These are phyloP conservation scores for Drosophila pseudotalamancana DNA, from an alignment of 2,888 invertebrate genomes.

Conservation along the genomic window DNA sequence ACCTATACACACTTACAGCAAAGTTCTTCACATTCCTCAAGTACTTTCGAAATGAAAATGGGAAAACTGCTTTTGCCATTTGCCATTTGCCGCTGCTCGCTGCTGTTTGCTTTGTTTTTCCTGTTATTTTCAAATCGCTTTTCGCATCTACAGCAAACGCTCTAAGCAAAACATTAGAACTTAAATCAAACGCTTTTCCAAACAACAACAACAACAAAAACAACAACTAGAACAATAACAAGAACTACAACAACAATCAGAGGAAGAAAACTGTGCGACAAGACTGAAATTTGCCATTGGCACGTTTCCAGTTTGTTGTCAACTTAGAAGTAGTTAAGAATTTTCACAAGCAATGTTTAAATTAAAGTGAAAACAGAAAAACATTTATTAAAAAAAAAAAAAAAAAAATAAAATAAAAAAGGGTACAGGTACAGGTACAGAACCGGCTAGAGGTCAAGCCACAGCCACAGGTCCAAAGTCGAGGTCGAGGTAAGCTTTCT, in stretches of 20 bases:
- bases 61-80: constrained; percentile 39
- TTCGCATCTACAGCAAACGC: constrained; percentile 38
- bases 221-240: constrained; percentile 1
- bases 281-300: constrained; percentile 20
- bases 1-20: constrained; percentile 20
- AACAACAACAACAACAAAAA: neutral
- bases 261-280: constrained; percentile 7
- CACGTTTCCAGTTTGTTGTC: constrained; percentile 22
- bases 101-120: constrained; percentile 50
- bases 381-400: neutral
- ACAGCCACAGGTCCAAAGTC: constrained; percentile 31
- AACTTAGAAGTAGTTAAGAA: constrained; percentile 33
- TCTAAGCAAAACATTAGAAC: constrained; percentile 42
- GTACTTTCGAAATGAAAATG: constrained; percentile 51
- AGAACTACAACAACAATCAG: neutral
- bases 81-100: constrained; percentile 21
- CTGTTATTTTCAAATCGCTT: constrained; percentile 50
- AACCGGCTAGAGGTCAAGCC: constrained; percentile 10
- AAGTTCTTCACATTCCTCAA: constrained; percentile 54
- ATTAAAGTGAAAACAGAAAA: constrained; percentile 6
- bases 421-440: constrained; percentile 19
- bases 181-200: constrained; percentile 40
- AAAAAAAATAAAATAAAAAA: neutral
- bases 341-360: constrained; percentile 8
- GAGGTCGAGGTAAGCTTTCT: constrained; percentile 65